A percentile compares a stretch with the other conserved stretches of the same genome.
phyloP scores from a whole-genome alignment of 2,113 vertebrate genomes.

The Glaucidium brasilianum region DNA sequence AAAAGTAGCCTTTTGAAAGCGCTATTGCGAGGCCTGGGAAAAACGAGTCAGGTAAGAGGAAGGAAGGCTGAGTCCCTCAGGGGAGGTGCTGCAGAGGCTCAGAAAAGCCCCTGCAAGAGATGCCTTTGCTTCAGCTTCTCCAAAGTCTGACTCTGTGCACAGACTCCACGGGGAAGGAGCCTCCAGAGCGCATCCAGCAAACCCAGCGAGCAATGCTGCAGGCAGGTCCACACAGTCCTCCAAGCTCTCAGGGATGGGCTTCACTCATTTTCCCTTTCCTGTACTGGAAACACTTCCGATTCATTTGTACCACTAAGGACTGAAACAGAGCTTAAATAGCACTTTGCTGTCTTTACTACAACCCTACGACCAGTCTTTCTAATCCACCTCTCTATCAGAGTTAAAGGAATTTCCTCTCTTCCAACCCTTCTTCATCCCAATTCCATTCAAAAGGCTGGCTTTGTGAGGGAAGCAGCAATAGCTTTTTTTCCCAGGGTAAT shows the following conservation, averaged over 20 bases:
- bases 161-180: not conserved
- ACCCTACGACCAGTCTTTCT: not conserved
- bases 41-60: not conserved
- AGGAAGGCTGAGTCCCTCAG: not conserved
- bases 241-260: not conserved
- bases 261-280: not conserved
- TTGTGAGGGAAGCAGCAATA: not conserved
- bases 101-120: not conserved
- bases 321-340: not conserved
- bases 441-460: not conserved
- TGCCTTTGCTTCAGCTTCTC: not conserved
- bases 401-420: not conserved
- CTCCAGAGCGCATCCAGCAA: not conserved
- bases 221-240: not conserved
- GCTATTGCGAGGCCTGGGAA: rapidly evolving
- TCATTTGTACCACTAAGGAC: too few species aligned
- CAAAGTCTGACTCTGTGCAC: not conserved
- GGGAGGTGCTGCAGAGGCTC: not conserved
- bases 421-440: not conserved
- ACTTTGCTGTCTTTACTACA: not conserved
- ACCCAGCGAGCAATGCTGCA: rapidly evolving
- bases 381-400: not conserved
- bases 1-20: not conserved
- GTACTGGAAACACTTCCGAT: not conserved
- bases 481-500: not conserved